These are phyloP conservation scores for Glandiceps talaboti DNA, from an alignment of 53 echinoderm and acorn worm genomes.

Conservation along the genomic window DNA sequence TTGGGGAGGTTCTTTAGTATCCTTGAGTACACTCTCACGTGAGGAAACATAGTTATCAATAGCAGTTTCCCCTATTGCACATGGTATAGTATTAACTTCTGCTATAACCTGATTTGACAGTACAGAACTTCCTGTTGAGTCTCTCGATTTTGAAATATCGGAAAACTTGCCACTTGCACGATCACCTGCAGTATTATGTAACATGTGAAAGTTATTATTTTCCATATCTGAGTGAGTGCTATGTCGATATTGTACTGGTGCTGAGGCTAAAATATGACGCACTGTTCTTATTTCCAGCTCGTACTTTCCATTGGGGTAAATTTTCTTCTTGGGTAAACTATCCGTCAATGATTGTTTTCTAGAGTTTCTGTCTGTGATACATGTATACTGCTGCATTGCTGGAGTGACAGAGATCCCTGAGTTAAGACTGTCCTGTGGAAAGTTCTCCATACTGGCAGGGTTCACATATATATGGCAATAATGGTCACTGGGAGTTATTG, in stretches of 20 bases:
- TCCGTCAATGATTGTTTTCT: not conserved
- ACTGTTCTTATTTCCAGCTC: not conserved
- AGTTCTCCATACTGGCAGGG: not conserved
- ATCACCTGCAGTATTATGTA: constrained; percentile 16
- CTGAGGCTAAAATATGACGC: not conserved
- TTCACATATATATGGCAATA: not conserved
- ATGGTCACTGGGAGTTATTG: not conserved
- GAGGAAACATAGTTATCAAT: not conserved
- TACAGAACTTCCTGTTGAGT: not conserved
- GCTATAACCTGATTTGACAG: not conserved
- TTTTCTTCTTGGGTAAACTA: not conserved
- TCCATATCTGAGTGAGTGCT: constrained; percentile 1
- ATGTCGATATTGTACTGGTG: not conserved
- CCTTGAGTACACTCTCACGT: not conserved
- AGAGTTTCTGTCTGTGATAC: not conserved
- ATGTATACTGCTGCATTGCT: not conserved
- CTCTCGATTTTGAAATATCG: not conserved
- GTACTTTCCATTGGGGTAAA: not conserved
- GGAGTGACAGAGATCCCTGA: not conserved
- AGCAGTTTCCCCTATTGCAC: not conserved
- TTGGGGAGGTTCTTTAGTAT: not conserved
- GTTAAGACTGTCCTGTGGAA: not conserved
- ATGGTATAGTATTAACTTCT: not conserved
- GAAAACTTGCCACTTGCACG: constrained; percentile 6
- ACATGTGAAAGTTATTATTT: constrained; percentile 28